These are phyloP conservation scores for Drosophila ogumai DNA, from an alignment of 1,140 invertebrate genomes.

Conservation along the genomic window DNA sequence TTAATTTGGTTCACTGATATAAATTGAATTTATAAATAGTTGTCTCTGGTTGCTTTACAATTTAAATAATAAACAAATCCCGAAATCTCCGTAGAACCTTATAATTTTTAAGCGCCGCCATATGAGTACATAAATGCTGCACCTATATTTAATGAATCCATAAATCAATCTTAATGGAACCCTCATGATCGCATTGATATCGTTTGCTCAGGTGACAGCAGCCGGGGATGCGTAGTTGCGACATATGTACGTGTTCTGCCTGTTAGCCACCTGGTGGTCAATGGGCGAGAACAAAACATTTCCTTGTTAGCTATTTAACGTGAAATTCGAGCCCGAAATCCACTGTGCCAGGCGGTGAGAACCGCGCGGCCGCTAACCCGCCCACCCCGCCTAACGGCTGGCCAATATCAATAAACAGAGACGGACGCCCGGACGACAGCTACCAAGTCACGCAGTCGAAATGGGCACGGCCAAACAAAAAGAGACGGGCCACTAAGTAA, in stretches of 20 bases:
- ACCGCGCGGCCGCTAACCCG: slow-evolving; percentile 18
- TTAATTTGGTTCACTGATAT: no score
- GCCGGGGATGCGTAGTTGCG: slow-evolving; percentile 9
- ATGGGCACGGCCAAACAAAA: slow-evolving; percentile 73
- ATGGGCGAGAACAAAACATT: slow-evolving; percentile 50
- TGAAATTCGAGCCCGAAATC: slow-evolving; percentile 56
- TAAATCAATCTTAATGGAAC: slow-evolving; percentile 56
- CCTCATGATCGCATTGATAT: slow-evolving; percentile 50
- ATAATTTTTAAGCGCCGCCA: slow-evolving; percentile 1
- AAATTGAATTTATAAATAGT: no score
- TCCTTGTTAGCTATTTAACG: slow-evolving; percentile 80
- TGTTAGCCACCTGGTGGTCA: slow-evolving; percentile 38
- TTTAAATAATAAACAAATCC: slow-evolving; percentile 1
- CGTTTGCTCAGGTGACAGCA: slow-evolving; percentile 59
- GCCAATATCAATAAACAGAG: slow-evolving; percentile 51
- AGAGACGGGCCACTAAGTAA: slow-evolving; percentile 38
- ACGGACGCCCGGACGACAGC: slow-evolving; percentile 28
- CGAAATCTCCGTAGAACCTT: slow-evolving; percentile 4
- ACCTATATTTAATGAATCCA: slow-evolving; percentile 41
- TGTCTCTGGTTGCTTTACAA: background rate
- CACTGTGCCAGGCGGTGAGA: slow-evolving; percentile 65
- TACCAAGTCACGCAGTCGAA: slow-evolving; percentile 78
- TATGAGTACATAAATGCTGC: slow-evolving; percentile 19
- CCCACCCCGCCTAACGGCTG: slow-evolving; percentile 17
- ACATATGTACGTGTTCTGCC: slow-evolving; percentile 53